Conservation (phyloP, 2,797 vertebrate species). For the Macroramphosus scolopax region DNA sequence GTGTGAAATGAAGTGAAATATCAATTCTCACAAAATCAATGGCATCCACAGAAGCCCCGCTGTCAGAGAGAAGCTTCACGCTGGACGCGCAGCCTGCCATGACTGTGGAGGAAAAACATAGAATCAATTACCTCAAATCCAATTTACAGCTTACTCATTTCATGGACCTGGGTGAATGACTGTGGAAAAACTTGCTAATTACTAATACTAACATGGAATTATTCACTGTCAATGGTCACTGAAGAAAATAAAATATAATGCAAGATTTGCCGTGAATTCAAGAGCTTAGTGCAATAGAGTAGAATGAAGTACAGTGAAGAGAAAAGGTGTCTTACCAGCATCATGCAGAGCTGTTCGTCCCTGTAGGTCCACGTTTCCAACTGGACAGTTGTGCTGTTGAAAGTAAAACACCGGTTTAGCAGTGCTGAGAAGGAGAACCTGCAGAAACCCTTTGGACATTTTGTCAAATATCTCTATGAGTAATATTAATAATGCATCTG, state of each 20-base stretch:
- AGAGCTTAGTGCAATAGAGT: too few relatives aligned
- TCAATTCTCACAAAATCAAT: conserved; percentile 85
- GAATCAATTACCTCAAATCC: not conserved
- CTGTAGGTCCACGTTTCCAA: conserved; percentile 92
- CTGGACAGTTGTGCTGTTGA: conserved; percentile 90
- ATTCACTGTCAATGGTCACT: too few relatives aligned
- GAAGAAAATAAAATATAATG: too few relatives aligned
- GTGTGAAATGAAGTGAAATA: conserved; percentile 23
- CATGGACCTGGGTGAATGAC: too few relatives aligned
- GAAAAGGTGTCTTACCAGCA: conserved; percentile 79
- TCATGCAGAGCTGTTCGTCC: conserved; percentile 94
- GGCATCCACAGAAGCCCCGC: conserved; percentile 86
- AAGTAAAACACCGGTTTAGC: conserved; percentile 27
- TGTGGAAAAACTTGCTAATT: too few relatives aligned
- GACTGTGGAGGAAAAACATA: conserved; percentile 69
- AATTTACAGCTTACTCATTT: too few relatives aligned
- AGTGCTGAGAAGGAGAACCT: not conserved
- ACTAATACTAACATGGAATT: too few relatives aligned
- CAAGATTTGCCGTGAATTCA: too few relatives aligned
- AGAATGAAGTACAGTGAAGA: not conserved
- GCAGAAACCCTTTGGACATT: too few relatives aligned
- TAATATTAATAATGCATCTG: too few relatives aligned
- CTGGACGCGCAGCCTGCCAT: conserved; percentile 94
- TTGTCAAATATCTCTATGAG: too few relatives aligned
- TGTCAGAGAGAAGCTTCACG: conserved; percentile 93